Evolutionary conservation across 2,888 invertebrate genomes (phyloP), one percentile per base, ranked within the genome.

Genomic region (Anodontia alba): DNA sequence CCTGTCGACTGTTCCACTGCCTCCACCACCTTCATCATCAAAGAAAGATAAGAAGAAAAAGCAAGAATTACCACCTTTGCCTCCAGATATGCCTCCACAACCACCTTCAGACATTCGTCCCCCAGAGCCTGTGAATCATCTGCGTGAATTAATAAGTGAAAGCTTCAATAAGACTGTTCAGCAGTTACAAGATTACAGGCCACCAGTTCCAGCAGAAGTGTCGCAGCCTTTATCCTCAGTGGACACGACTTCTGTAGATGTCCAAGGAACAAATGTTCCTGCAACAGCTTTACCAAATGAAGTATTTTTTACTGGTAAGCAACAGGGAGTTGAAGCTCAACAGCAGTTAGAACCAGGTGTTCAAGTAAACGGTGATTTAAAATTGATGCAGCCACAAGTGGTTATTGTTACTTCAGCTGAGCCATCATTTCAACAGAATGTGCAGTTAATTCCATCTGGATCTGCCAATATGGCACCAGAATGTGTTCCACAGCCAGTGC

Each of bases 31-130:
- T 29, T 78, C 85, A 36, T 46, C 69, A 1, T n/a, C n/a, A n/a
- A 82, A 83, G 51, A 76, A 74, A 46, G 82, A 81, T 73, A 84
- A 81, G 38, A 84, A 80, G 57, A 81, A 75, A 23, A 71, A 82
- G 26, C 72, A 80, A 49, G 78, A 82, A 33, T 29, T 67, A 38
- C 72, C 73, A 36, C 62, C 62, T 7, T 15, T 72, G 31, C 54
- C 72, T 33, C 43, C 71, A 29, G 66, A 68, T 38, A 51, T 31
- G 23, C 31, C 69, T 33, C 5, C 42, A 17, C 66, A 29, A 12
- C n/a, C 29, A 26, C 62, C 73, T 7, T 68, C 54, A 26, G 66
- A 38, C 7, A 33, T 38, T 23, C 68, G 42, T n/a, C 42, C 38
- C 0, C 49, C 66, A 33, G 33, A 31, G 23, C 33, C 33, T 20